phyloP scores from a whole-genome alignment of 64 coral and sea anemone genomes.

The Montipora sp. region DNA sequence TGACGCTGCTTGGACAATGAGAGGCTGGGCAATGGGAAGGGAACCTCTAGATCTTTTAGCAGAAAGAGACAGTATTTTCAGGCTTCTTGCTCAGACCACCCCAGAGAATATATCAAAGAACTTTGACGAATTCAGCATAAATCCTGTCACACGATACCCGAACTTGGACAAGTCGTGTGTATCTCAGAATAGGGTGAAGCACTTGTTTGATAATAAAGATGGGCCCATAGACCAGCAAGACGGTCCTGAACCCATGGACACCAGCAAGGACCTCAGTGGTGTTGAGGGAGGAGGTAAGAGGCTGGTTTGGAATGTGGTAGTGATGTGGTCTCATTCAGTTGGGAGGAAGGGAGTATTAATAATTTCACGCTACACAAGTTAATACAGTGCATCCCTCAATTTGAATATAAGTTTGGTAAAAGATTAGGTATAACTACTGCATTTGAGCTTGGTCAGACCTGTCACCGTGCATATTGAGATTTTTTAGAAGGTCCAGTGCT shows the following conservation, averaged over 20 bases:
- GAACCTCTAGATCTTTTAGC: slow-evolving; percentile 84
- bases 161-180: slow-evolving; percentile 79
- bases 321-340: neutral
- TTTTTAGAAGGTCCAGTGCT: no score
- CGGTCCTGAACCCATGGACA: slow-evolving; percentile 87
- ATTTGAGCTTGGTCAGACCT: no score
- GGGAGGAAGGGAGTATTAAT: no score
- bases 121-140: slow-evolving; percentile 82
- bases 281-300: slow-evolving; percentile 36
- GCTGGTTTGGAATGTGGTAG: no score
- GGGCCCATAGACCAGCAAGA: slow-evolving; percentile 60
- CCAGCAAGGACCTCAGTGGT: slow-evolving; percentile 4
- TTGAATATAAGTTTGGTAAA: no score
- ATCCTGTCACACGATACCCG: slow-evolving; percentile 82
- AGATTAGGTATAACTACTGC: no score
- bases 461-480: no score
- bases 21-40: slow-evolving; percentile 85
- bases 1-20: slow-evolving; percentile 97
- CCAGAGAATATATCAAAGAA: slow-evolving; percentile 87
- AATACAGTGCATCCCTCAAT: no score
- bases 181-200: slow-evolving; percentile 64
- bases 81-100: slow-evolving; percentile 91
- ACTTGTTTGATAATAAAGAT: slow-evolving; percentile 76
- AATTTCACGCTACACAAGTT: no score
- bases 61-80: slow-evolving; percentile 87